Base-by-base conservation (phyloP, 2,888 invertebrate genomes). In the Oscheius sp. region DNA sequence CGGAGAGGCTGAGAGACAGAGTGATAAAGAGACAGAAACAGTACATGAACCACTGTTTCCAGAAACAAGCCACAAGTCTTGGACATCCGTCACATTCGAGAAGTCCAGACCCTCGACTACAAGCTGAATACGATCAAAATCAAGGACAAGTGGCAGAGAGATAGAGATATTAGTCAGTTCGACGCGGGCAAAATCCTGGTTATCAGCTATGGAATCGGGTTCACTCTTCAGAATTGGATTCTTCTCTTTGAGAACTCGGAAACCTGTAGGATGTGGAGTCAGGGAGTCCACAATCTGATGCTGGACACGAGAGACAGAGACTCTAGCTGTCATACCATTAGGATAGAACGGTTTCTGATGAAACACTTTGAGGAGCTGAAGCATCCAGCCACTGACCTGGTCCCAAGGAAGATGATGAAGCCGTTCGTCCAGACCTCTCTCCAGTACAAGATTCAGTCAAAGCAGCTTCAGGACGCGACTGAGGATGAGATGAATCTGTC, bases 331-430 rank as follows among this genome's bases (percentile, higher is more conserved):
- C 85, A 86, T 78, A 83, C 85, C 1, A 50, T 84, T 51, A 53
- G 84, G 13, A 80, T 88, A 53, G 85, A 87, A 60, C 72, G 87
- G 33, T 89, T 86, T 80, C 76, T 89, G 35, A 76, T 83, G 35
- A 89, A 89, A 62, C 85, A 88, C 75, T 88, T 87, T 77, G 76
- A 84, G 57, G 80, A 75, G 37, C 63, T 87, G 62, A 79, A 79
- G 60, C 77, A 83, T 21, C 79, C 82, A 7, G 77, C 79, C 2
- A 79, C 73, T 35, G 83, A 81, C 70, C 58, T 71, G 82, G 83
- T 89, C 0, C 82, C 88, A 29, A 79, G 87, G 60, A 86, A 86
- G 68, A 85, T 87, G 70, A 87, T 89, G 86, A 89, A 89, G 73
- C 89, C 89, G 11, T 89, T 88, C 70, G 85, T 89, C 7, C 89